These are phyloP conservation scores for Pomacea maculata DNA, from an alignment of 1,140 invertebrate genomes.

Conservation along the genomic window DNA sequence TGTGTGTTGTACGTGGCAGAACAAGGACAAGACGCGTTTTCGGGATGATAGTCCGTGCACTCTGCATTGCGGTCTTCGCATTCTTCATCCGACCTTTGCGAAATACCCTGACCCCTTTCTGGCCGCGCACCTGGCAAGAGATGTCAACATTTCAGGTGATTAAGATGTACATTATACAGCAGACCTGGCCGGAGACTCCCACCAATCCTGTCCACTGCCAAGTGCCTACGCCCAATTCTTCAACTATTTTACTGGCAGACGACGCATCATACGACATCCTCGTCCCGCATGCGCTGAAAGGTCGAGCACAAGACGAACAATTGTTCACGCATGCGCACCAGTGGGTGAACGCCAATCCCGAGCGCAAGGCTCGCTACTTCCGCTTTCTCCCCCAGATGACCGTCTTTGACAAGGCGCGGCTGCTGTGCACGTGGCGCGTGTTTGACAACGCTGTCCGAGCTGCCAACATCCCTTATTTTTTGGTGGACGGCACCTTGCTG, in stretches of 20 bases:
- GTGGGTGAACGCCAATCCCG: background rate
- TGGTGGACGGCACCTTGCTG: background rate
- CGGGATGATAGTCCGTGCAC: too few relatives aligned
- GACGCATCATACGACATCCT: background rate
- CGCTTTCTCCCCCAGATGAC: conserved; percentile 1
- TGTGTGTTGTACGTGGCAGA: too few relatives aligned
- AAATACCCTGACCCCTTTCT: background rate
- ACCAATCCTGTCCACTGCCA: background rate
- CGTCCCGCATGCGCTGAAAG: background rate
- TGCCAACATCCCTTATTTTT: conserved; percentile 6
- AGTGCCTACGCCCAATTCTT: background rate
- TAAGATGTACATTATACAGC: background rate
- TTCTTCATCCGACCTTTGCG: background rate
- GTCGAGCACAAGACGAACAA: background rate
- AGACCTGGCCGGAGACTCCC: background rate
- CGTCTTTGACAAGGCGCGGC: background rate
- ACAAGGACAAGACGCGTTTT: too few relatives aligned
- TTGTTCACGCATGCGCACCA: background rate
- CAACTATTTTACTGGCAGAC: background rate
- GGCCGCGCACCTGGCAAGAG: background rate
- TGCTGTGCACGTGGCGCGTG: conserved; percentile 4
- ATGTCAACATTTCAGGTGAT: background rate
- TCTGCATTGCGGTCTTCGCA: background rate
- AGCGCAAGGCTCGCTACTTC: background rate
- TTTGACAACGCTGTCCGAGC: background rate